Evolutionary conservation across 2,888 invertebrate species (phyloP).

Genomic region (Monochamus alternatus): DNA sequence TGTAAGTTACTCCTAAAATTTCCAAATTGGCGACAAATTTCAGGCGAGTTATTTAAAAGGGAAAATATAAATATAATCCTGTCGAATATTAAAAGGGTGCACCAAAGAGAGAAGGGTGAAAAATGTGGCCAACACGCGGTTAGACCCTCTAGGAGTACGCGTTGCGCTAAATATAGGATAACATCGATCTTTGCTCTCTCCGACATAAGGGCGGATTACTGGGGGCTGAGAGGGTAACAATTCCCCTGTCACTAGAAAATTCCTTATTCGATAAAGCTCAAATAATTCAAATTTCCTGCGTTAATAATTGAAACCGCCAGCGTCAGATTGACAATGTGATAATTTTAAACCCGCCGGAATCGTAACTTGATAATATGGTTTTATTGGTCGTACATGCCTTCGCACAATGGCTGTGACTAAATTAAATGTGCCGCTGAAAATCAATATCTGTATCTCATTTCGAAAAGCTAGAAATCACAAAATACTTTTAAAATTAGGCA

Average conservation of each 20-base stretch:
- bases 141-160: constrained; percentile 18
- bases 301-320: constrained; percentile 26
- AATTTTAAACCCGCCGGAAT: constrained; percentile 2
- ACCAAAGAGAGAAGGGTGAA: neutral
- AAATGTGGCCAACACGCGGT: constrained; percentile 32
- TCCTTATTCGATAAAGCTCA: constrained; percentile 20
- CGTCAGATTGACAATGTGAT: neutral
- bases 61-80: constrained; percentile 8
- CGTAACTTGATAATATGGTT: constrained; percentile 3
- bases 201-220: constrained; percentile 36
- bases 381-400: neutral
- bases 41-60: neutral
- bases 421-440: too few relatives aligned
- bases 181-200: constrained; percentile 39
- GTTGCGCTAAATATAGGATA: constrained; percentile 36
- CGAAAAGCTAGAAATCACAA: too few relatives aligned
- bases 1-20: too few relatives aligned
- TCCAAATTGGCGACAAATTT: neutral
- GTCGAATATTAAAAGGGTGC: constrained; percentile 20
- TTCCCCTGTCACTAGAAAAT: constrained; percentile 31
- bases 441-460: too few relatives aligned
- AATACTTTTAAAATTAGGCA: too few relatives aligned
- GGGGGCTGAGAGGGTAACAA: constrained; percentile 34
- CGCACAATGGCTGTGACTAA: too few relatives aligned
- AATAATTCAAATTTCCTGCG: constrained; percentile 27